Conservation (phyloP, 2,888 invertebrate species). For the Amitus sp. region DNA sequence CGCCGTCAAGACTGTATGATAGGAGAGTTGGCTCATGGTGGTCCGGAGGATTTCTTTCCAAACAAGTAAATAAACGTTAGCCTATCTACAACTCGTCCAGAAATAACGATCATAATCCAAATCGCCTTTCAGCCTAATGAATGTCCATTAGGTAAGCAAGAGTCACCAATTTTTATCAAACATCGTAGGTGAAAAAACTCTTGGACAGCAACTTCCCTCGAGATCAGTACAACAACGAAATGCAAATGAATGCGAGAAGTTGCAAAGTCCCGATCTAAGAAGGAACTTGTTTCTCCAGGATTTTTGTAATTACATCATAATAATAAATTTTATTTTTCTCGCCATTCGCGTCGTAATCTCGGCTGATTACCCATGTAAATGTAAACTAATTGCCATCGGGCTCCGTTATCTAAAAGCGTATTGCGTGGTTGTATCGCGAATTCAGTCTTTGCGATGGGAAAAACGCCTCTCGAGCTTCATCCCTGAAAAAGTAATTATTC, state of each 20-base stretch:
- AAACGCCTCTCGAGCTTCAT: constrained; percentile 28
- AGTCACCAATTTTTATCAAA: too few species aligned
- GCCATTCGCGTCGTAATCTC: constrained; percentile 33
- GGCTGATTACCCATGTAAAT: constrained; percentile 37
- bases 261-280: constrained; percentile 12
- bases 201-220: neutral
- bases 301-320: constrained; percentile 32
- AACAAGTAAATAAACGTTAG: too few species aligned
- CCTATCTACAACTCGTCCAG: too few species aligned
- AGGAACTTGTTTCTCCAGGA: constrained; percentile 12
- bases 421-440: constrained; percentile 18
- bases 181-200: too few species aligned
- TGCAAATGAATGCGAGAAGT: constrained; percentile 18
- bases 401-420: constrained; percentile 34
- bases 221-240: constrained; percentile 14
- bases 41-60: too few species aligned
- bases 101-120: too few species aligned
- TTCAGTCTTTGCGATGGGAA: constrained; percentile 27
- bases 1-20: too few species aligned
- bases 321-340: constrained; percentile 33
- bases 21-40: too few species aligned
- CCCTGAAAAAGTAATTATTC: constrained; percentile 37
- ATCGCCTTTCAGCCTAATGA: too few species aligned
- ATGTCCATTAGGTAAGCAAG: too few species aligned
- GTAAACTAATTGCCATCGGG: constrained; percentile 32